Base-by-base conservation (phyloP, 2,113 vertebrate genomes). In the Pterocles orientalis region DNA sequence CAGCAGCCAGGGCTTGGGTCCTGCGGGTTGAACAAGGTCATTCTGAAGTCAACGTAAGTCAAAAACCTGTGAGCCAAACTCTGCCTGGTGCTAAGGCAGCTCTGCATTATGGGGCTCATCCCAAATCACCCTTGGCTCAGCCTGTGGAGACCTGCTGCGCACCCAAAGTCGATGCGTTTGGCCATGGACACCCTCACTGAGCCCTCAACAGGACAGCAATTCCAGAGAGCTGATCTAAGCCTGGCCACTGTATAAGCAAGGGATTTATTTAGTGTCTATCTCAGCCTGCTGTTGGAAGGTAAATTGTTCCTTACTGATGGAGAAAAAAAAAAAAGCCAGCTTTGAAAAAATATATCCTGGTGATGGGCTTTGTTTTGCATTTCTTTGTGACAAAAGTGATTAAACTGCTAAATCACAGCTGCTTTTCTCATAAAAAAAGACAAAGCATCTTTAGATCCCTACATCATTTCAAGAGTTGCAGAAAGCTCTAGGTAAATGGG, bases 341-440 rank as follows among this genome's bases (percentile, higher is more conserved):
- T 93, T 69, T 86, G 79, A 51, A 91, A 89, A 65, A 85, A n/a
- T 10, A 3, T 25, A 6, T 68, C 48, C 43, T 4, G 48, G 14
- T 51, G 77, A 76, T 87, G 86, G 57, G 88, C 94, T 94, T 96
- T 94, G 94, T 92, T 96, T 97, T 96, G 88, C 95, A 92, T 96
- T 68, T 92, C 82, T 96, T 76, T 76, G 86, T 96, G 91, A 93
- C 88, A 88, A 64, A 94, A 94, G 92, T 94, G 96, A 96, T 97
- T 94, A 96, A 94, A 92, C 92, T 96, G 92, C 92, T 96, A 94
- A 97, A 96, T 96, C 96, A 97, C 92, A 77, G 96, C 73, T 79
- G 88, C 91, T 94, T 94, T 96, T 92, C 92, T 96, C 86, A 92
- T 82, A 79, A 81, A 88, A 88, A 77, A 92, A 96, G 95, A 95